Evolutionary conservation across 2,113 vertebrate genomes (phyloP).

Genomic region (Seriola aureovittata): DNA sequence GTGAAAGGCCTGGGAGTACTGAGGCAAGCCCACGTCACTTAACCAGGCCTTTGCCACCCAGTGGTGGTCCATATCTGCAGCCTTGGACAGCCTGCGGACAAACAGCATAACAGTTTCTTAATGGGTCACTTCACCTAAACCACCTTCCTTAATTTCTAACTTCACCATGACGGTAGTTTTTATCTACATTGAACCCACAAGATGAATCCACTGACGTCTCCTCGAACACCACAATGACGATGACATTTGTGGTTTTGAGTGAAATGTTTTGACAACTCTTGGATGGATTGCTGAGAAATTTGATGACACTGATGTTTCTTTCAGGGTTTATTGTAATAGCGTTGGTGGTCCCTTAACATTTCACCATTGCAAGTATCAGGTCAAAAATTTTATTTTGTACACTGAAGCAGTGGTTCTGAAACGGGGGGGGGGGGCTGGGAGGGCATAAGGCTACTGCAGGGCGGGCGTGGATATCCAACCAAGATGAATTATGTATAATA

Average conservation of each 20-base stretch:
- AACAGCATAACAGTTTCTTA: background rate
- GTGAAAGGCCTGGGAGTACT: slow-evolving; percentile 92
- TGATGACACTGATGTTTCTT: too few relatives aligned
- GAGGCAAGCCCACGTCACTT: slow-evolving; percentile 88
- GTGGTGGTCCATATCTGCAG: slow-evolving; percentile 92
- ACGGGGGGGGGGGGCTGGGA: too few relatives aligned
- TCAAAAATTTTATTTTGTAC: too few relatives aligned
- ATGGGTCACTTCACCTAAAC: background rate
- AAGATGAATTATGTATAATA: too few relatives aligned
- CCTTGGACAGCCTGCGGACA: slow-evolving; percentile 86
- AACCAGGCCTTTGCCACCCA: slow-evolving; percentile 94
- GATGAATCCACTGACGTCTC: background rate
- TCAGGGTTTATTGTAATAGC: too few relatives aligned
- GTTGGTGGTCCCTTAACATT: too few relatives aligned
- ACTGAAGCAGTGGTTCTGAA: too few relatives aligned
- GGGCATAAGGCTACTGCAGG: too few relatives aligned
- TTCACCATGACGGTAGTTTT: background rate
- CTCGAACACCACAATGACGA: background rate
- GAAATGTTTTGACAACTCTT: background rate
- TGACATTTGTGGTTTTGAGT: background rate
- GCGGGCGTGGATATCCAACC: too few relatives aligned
- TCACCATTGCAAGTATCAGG: too few relatives aligned
- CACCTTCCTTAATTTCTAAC: background rate
- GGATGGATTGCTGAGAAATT: background rate
- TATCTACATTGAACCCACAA: background rate